Percentiles rank a stretch among this genome's conserved stretches.
phyloP scores from a whole-genome alignment of 2,113 vertebrate genomes.

The Hipposideros armiger region DNA sequence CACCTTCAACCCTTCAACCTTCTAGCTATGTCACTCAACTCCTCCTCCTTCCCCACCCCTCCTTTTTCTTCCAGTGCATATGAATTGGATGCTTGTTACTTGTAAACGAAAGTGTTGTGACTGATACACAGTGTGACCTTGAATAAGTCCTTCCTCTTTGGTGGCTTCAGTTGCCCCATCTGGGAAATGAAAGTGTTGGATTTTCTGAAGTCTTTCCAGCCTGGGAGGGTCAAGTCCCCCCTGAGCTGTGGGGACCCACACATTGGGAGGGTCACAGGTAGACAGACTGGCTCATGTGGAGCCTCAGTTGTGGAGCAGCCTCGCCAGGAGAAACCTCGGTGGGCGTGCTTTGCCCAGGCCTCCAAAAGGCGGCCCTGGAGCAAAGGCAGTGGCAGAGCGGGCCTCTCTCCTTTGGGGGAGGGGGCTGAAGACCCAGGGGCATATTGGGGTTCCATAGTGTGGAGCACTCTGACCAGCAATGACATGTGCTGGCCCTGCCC shows the following conservation, averaged over 20 bases:
- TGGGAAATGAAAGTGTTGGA: background rate
- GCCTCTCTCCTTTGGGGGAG: too few species aligned
- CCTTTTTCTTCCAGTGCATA: background rate
- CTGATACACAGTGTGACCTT: background rate
- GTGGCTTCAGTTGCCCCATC: background rate
- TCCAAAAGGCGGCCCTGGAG: background rate
- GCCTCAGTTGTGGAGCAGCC: fast-evolving
- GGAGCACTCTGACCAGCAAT: background rate
- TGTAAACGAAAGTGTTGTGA: background rate
- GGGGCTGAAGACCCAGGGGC: background rate
- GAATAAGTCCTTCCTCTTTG: background rate
- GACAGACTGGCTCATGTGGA: background rate
- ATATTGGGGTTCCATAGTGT: fast-evolving
- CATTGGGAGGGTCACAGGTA: background rate
- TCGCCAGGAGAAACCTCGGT: background rate
- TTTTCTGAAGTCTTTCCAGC: background rate
- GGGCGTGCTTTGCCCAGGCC: background rate
- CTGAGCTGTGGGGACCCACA: background rate
- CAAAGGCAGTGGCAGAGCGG: background rate
- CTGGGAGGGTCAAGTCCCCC: background rate
- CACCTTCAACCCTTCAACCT: background rate
- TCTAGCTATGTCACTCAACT: background rate
- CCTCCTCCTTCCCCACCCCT: too few species aligned
- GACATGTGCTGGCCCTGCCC: background rate
- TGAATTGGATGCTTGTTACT: background rate